Conservation (phyloP, 2,113 vertebrate species). For the Tragulus kanchil region DNA sequence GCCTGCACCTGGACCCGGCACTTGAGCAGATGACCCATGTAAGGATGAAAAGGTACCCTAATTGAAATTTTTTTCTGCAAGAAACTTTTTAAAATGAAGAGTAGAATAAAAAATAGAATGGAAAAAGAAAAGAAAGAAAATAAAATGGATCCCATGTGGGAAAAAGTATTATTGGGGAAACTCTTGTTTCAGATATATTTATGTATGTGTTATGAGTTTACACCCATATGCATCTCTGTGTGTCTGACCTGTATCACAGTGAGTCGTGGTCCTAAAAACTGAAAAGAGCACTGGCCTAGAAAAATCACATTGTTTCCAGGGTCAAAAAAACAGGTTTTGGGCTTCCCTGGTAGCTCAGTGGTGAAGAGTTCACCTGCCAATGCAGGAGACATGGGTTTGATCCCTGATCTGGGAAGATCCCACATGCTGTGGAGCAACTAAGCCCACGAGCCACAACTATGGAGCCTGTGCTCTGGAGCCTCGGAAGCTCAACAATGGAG, state of each 20-base stretch:
- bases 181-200: not conserved
- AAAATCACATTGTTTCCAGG: not conserved
- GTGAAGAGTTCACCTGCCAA: too few relatives aligned
- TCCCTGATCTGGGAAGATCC: too few relatives aligned
- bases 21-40: constrained; percentile 85
- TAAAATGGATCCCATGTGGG: not conserved
- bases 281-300: constrained; percentile 1
- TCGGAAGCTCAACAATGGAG: too few relatives aligned
- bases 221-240: not conserved
- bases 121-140: not conserved
- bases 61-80: not conserved
- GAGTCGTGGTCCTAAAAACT: not conserved
- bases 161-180: not conserved
- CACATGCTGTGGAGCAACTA: too few relatives aligned
- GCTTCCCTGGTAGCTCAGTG: too few relatives aligned
- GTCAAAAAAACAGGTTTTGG: not conserved
- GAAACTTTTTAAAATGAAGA: not conserved
- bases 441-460: too few relatives aligned
- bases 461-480: too few relatives aligned
- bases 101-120: not conserved
- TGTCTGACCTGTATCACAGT: not conserved
- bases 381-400: too few relatives aligned
- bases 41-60: too few relatives aligned
- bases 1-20: constrained; percentile 84
- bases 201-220: not conserved